Evolutionary conservation across 1,140 invertebrate species (phyloP).

Genomic region (Nephila pilipes): DNA sequence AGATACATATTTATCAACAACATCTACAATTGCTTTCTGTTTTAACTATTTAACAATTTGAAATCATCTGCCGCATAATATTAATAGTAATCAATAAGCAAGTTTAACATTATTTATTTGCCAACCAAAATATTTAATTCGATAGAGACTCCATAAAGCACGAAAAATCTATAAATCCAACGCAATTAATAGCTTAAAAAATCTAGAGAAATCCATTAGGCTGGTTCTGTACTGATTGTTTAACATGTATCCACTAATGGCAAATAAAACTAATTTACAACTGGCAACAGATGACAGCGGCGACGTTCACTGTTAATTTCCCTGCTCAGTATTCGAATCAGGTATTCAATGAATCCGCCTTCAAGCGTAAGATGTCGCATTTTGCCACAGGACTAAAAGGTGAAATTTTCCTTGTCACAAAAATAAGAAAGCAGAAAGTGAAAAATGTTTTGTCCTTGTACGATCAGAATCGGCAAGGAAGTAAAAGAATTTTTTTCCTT

Average conservation of each 20-base stretch:
- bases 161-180: too few relatives aligned
- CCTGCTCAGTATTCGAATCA: background rate
- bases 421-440: slow-evolving; percentile 45
- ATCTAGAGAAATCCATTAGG: too few relatives aligned
- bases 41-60: too few relatives aligned
- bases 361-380: background rate
- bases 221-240: background rate
- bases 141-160: too few relatives aligned
- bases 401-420: slow-evolving; percentile 23
- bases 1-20: too few relatives aligned
- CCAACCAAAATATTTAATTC: too few relatives aligned
- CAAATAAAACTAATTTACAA: background rate
- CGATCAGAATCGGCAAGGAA: slow-evolving; percentile 49
- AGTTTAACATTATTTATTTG: too few relatives aligned
- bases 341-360: background rate
- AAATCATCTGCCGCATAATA: too few relatives aligned
- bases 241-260: background rate
- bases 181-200: too few relatives aligned
- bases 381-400: slow-evolving; percentile 13
- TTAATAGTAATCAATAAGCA: too few relatives aligned
- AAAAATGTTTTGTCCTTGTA: slow-evolving; percentile 63
- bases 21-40: too few relatives aligned
- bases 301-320: background rate
- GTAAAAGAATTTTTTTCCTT: background rate
- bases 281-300: background rate